Base-by-base conservation (phyloP, 2,888 invertebrate genomes). In the Saturnia pavonia region DNA sequence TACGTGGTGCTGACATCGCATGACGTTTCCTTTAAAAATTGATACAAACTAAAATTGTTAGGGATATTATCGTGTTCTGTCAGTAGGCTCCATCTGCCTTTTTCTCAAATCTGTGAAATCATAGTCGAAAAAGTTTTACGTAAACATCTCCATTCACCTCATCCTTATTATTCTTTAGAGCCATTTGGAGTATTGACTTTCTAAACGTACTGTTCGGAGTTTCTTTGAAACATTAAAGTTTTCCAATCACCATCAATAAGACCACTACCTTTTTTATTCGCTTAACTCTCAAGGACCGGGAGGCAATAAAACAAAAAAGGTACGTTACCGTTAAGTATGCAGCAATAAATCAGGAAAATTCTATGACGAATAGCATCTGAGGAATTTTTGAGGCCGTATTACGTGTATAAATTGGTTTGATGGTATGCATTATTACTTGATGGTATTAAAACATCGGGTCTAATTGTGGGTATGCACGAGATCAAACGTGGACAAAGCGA, bases 351-450 rank as follows among this genome's bases (percentile, higher is more conserved):
- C 82, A 80, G 25, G 70, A 73, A 80, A 82, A 78, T 78, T 75
- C 80, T 85, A 86, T 85, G 83, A 84, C 80, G 83, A 84, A 86
- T 84, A 75, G 81, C 76, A 73, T 76, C 76, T 73, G 71, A 78
- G 77, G 82, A 83, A 83, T 85, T 80, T 83, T 76, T 66, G n/a
- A 11, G 40, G 22, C 22, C 27, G 40, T 65, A 65, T 65, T 65
- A 65, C 65, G 65, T 16, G 40, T 40, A 65, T 40, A 65, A 65
- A 65, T 65, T 65, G 40, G 65, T 65, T n/a, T 65, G 40, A 65
- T 65, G 65, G 65, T 40, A 40, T 65, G 40, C 65, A 65, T 65
- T 65, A 65, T 65, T 40, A 65, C 40, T 40, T 40, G 65, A 65
- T 19, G 40, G 65, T 65, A 65, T 65, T 65, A 65, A 65, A 65